phyloP scores from a whole-genome alignment of 1,140 invertebrate genomes.

The Rhynchophorus ferrugineus region DNA sequence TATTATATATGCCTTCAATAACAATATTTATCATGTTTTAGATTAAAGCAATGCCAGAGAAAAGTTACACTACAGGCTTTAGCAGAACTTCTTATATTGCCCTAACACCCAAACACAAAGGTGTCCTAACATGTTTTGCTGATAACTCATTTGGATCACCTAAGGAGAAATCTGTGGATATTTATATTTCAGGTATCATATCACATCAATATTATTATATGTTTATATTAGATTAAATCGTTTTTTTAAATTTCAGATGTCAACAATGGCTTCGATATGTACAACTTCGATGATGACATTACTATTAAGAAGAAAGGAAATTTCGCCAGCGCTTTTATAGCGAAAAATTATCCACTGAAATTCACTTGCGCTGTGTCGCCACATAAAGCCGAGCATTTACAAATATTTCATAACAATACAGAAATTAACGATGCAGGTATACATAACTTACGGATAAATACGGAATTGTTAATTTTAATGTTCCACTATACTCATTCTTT shows the following conservation, averaged over 20 bases:
- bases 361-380: conserved; percentile 49
- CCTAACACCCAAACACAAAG: no score
- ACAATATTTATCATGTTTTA: no score
- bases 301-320: conserved; percentile 20
- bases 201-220: not conserved
- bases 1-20: no score
- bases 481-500: no score
- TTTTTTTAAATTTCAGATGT: conserved; percentile 34
- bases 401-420: conserved; percentile 13
- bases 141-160: not conserved
- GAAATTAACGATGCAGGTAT: no score
- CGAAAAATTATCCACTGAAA: conserved; percentile 45
- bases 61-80: no score
- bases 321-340: conserved; percentile 35
- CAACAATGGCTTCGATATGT: conserved; percentile 39
- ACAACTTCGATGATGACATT: conserved; percentile 33
- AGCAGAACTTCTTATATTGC: no score
- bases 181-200: not conserved
- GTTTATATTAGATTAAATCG: not conserved
- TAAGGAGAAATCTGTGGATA: not conserved
- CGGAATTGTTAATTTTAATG: no score
- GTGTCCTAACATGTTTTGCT: not conserved
- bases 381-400: conserved; percentile 42
- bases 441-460: no score
- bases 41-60: no score